Base-by-base conservation (phyloP, 2,888 invertebrate genomes). In the Pseudoips prasinana region DNA sequence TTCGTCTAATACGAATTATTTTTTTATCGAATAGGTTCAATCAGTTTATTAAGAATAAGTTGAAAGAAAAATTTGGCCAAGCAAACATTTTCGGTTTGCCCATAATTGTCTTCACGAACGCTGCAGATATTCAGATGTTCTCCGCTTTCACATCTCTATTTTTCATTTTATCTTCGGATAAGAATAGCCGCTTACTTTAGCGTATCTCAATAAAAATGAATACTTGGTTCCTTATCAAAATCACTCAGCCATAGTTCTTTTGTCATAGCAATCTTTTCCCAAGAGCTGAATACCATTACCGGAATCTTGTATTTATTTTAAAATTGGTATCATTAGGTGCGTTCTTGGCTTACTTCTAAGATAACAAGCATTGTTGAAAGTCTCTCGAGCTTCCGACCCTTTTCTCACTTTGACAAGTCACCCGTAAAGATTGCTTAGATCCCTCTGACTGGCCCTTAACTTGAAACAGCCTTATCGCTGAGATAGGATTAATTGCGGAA, bases 331-430 rank as follows among this genome's bases (percentile, higher is more conserved):
- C 86, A 85, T 86, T 84, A 83, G 72, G 70, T 69, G 68, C 64
- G 72, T 80, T 81, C 79, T 81, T 77, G 73, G 74, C 77, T 79
- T 77, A 75, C 77, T 84, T 85, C 74, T 83, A 76, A 83, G 86
- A 85, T 86, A 88, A 87, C 87, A 85, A 85, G 87, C 85, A 86
- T 87, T 88, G 87, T 88, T 86, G 86, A 86, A 83, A 85, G 79
- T 85, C 85, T 83, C 85, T 78, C 73, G 77, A 82, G 84, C 68
- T 75, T 73, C 77, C 78, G 84, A 85, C 86, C 87, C 85, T 87
- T 75, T 85, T 79, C 81, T 76, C 75, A 71, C 87, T 88, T 88
- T 88, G 87, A 86, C 85, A 82, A 87, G 83, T 86, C 84, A 85
- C 75, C 83, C 86, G 86, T 87, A 78, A 86, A 87, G 86, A 86